Conservation (phyloP, 1,140 invertebrate species). For the Spodoptera litura region DNA sequence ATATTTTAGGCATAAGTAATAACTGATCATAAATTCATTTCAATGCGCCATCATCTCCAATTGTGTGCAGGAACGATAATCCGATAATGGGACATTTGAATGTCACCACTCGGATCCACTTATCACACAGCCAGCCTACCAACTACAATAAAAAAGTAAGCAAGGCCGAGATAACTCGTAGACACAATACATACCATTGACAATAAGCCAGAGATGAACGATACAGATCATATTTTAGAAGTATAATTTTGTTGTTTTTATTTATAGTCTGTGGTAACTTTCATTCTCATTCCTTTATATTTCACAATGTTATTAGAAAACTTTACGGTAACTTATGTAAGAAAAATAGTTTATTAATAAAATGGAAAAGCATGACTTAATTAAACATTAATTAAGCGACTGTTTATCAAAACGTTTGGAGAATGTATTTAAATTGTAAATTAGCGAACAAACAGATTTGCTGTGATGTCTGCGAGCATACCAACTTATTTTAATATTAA, state of each 20-base stretch:
- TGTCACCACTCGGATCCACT: conserved; percentile 7
- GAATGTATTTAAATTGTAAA: conserved; percentile 36
- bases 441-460: neutral
- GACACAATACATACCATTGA: conserved; percentile 22
- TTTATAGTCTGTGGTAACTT: neutral
- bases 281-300: conserved; percentile 1
- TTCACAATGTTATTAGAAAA: conserved; percentile 15
- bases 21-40: conserved; percentile 5
- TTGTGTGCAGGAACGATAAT: neutral
- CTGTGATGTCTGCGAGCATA: neutral
- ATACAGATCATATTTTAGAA: no score
- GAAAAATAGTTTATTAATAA: conserved; percentile 11
- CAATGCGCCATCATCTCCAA: neutral
- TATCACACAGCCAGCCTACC: conserved; percentile 1
- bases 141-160: conserved; percentile 2
- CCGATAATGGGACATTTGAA: conserved; percentile 8
- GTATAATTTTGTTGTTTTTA: neutral
- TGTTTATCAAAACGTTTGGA: conserved; percentile 14
- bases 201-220: neutral
- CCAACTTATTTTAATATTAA: conserved; percentile 15
- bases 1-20: conserved; percentile 15
- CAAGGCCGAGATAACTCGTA: conserved; percentile 1
- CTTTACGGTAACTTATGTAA: conserved; percentile 1
- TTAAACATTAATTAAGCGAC: conserved; percentile 23
- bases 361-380: conserved; percentile 25